Base-by-base conservation (phyloP, 1,140 invertebrate genomes). In the Drosophila nikananu region DNA sequence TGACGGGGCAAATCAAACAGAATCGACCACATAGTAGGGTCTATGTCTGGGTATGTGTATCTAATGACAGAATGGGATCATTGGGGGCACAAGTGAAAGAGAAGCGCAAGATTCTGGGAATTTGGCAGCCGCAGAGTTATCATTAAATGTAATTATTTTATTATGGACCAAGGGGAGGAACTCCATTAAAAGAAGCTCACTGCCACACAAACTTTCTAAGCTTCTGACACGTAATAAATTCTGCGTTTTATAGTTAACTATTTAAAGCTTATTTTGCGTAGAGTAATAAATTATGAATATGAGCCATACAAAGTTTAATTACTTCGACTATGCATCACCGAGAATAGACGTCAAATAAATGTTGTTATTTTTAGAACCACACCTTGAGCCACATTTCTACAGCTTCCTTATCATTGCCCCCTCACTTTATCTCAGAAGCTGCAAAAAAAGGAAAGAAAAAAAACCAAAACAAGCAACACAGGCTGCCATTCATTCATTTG, bases 1-100 rank as follows among this genome's bases (percentile, higher is more conserved):
- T 89, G 81, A 89, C 77, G 81, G 77, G 62, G 57, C 79, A 62
- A 57, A 71, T 70, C 75, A 74, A 55, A 62, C 41, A 75, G 62
- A 68, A 65, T 57, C 62, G 49, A 39, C n/a, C 41, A n/a, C 35
- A 51, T 49, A 32, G 54, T 49, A 32, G 54, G 35, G 54, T 57
- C 30, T 30, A 10, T 25, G n/a, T 52, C 2, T 37, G 13, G 49
- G 42, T 46, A 8, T 52, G 15, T 54, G 52, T 42, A 39, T 63
- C 51, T 54, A 77, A 42, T 73, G 68, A 37, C 32, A 48, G 61
- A 58, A 46, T 70, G 63, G 51, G 48, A 61, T 55, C 37, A 72
- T 41, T 54, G 54, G 41, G 48, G 67, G 70, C 70, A 57, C 54
- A 61, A 25, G 35, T n/a, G 21, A 41, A 49, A 49, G 17, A 55